Evolutionary conservation across 2,888 invertebrate species (phyloP).

Genomic region (Mythimna ferrago): DNA sequence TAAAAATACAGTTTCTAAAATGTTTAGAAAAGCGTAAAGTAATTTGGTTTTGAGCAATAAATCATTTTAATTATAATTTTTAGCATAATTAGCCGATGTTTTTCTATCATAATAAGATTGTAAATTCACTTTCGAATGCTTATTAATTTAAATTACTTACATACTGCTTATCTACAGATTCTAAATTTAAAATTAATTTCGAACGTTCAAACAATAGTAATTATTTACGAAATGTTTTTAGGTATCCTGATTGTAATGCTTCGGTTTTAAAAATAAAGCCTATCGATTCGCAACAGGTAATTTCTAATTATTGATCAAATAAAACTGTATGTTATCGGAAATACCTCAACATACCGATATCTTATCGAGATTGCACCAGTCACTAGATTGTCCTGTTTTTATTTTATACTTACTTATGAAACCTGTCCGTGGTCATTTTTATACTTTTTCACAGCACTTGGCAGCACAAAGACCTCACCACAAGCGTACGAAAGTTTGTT

Average conservation of each 20-base stretch:
- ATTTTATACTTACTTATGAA: conserved; percentile 90
- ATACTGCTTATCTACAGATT: too few relatives aligned
- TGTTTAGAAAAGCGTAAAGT: conserved; percentile 43
- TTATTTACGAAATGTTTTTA: neutral
- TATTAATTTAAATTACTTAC: too few relatives aligned
- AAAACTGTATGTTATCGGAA: conserved; percentile 46
- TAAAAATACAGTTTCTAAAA: conserved; percentile 20
- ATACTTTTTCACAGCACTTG: conserved; percentile 52
- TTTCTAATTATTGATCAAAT: conserved; percentile 41
- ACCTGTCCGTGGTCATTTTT: conserved; percentile 91
- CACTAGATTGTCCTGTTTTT: conserved; percentile 49
- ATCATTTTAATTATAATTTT: conserved; percentile 33
- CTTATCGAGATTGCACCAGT: conserved; percentile 57
- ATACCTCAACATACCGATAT: conserved; percentile 41
- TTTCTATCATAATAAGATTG: conserved; percentile 19
- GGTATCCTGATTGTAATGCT: too few relatives aligned
- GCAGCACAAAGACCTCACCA: conserved; percentile 57
- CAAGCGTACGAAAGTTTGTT: conserved; percentile 73
- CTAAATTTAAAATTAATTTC: neutral
- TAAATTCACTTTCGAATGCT: conserved; percentile 23
- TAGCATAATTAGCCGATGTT: conserved; percentile 24
- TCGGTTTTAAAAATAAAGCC: conserved; percentile 2
- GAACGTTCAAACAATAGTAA: neutral
- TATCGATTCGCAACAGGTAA: conserved; percentile 13
- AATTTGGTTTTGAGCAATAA: conserved; percentile 1